Conservation (phyloP, 2,888 invertebrate genomes). For the Selenia dentaria region DNA sequence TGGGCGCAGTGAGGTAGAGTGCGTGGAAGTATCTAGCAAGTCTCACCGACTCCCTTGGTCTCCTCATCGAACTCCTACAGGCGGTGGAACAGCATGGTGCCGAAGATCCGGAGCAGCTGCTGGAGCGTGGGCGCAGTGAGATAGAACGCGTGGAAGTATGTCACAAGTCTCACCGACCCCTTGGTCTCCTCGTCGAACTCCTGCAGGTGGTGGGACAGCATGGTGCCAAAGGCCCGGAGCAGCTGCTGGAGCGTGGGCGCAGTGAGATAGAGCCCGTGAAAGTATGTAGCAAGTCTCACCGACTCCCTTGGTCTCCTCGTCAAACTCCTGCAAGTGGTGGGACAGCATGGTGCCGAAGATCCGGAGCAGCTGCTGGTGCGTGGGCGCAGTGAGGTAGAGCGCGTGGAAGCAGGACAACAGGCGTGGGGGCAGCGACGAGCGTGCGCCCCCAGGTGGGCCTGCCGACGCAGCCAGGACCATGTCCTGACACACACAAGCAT, state of each 20-base stretch:
- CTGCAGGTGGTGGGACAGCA: not conserved
- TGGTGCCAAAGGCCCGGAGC: no score
- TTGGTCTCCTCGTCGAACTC: not conserved
- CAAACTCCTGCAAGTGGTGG: conserved; percentile 91
- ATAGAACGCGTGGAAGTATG: not conserved
- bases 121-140: no score
- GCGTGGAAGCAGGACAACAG: conserved; percentile 93
- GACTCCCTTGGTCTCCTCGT: conserved; percentile 90
- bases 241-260: no score
- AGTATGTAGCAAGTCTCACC: no score
- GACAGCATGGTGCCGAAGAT: conserved; percentile 94
- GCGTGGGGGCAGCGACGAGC: conserved; percentile 91
- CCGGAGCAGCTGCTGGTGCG: conserved; percentile 89
- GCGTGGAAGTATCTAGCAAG: no score
- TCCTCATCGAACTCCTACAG: not conserved
- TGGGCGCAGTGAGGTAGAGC: conserved; percentile 86
- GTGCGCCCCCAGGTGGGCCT: conserved; percentile 95
- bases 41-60: not conserved
- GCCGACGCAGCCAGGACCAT: conserved; percentile 92
- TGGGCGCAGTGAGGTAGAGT: no score
- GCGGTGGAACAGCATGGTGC: not conserved
- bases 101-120: no score
- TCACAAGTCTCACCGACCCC: not conserved
- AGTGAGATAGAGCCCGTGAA: no score
- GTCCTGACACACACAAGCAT: conserved; percentile 71